phyloP scores from a whole-genome alignment of 2,888 invertebrate genomes.

The Julus scandinavius region DNA sequence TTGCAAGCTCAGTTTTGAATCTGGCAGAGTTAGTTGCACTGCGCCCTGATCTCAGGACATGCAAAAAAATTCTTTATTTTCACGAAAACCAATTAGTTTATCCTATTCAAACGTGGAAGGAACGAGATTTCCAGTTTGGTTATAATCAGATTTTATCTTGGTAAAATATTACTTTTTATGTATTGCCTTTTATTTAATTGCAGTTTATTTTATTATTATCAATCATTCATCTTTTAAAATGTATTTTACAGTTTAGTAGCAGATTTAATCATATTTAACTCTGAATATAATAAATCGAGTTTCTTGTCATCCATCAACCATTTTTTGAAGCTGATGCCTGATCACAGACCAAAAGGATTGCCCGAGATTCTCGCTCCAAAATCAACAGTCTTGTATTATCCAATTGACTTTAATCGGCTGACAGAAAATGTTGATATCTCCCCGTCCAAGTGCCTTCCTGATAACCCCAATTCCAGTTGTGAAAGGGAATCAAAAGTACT shows the following conservation, averaged over 20 bases:
- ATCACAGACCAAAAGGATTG: slow-evolving; percentile 72
- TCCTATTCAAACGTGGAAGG: slow-evolving; percentile 74
- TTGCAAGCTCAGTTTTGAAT: slow-evolving; percentile 77
- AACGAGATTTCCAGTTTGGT: slow-evolving; percentile 79
- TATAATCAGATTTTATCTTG: slow-evolving; percentile 79
- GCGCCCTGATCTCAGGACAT: slow-evolving; percentile 71
- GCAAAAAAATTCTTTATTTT: slow-evolving; percentile 77
- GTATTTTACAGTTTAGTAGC: slow-evolving; percentile 73
- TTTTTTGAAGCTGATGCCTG: slow-evolving; percentile 75
- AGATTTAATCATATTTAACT: slow-evolving; percentile 77
- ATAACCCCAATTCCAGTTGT: neutral
- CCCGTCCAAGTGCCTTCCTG: neutral
- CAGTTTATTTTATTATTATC: slow-evolving; percentile 39
- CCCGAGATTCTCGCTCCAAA: slow-evolving; percentile 71
- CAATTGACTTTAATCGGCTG: slow-evolving; percentile 64
- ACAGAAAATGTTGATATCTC: neutral
- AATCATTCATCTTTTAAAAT: slow-evolving; percentile 39
- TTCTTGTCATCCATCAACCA: slow-evolving; percentile 73
- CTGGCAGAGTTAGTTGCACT: slow-evolving; percentile 77
- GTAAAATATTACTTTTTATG: slow-evolving; percentile 64
- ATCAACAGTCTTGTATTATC: slow-evolving; percentile 74
- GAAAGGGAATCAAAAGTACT: slow-evolving; percentile 63
- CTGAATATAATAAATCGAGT: slow-evolving; percentile 75
- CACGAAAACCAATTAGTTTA: slow-evolving; percentile 82
- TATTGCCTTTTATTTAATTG: neutral